These are phyloP conservation scores for Acrocyrtus sp. DNA, from an alignment of 2,888 invertebrate genomes.

Conservation along the genomic window DNA sequence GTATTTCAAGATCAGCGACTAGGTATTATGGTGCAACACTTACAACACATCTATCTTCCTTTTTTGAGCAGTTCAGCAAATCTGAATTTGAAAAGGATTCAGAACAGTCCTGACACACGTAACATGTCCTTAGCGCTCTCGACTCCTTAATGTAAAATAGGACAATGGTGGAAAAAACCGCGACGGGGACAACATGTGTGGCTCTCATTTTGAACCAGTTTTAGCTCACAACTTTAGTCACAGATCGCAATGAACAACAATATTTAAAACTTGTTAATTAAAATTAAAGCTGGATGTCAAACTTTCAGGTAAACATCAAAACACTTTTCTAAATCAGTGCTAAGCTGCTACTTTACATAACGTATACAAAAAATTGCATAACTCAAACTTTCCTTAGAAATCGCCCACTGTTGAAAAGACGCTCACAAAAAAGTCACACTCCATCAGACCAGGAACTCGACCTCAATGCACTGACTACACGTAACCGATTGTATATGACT, in stretches of 20 bases:
- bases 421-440: constrained; percentile 21
- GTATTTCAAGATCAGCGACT: neutral
- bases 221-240: no score
- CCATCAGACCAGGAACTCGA: constrained; percentile 28
- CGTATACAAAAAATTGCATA: no score
- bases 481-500: constrained; percentile 38
- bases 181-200: constrained; percentile 22
- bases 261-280: no score
- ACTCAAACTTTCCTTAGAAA: no score
- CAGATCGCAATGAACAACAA: no score
- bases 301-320: no score
- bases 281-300: no score
- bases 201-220: constrained; percentile 44
- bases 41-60: constrained; percentile 61
- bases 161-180: constrained; percentile 36
- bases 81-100: constrained; percentile 41
- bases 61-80: constrained; percentile 45
- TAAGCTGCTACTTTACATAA: no score
- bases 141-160: constrained; percentile 42
- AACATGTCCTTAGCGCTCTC: constrained; percentile 57
- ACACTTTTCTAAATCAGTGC: no score
- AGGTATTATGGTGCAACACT: constrained; percentile 36
- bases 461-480: constrained; percentile 44
- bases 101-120: constrained; percentile 60
- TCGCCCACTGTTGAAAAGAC: no score